Evolutionary conservation across 2,113 vertebrate genomes (phyloP), one percentile per base, ranked within the genome.

Genomic region (Neogale vison): DNA sequence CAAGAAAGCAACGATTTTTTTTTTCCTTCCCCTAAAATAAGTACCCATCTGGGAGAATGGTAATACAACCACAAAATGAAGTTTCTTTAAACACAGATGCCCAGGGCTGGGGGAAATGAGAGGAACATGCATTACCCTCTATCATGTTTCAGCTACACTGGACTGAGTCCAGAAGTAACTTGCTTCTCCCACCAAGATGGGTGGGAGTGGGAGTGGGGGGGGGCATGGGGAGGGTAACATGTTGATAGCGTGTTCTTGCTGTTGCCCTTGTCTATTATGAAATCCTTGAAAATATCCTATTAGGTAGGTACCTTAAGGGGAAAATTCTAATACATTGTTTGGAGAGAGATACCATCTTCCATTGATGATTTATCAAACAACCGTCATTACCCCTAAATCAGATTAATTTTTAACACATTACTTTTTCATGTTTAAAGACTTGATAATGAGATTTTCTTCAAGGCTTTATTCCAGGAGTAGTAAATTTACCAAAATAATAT

Each of bases 361-460:
- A 63, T 0, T 63, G 61, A 36, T 2, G 76, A 36, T 76, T 94
- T 65, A 59, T 79, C 52, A 63, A 89, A 39, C 21, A 47, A 86
- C 61, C 34, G 29, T n/a, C 10, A 7, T 39, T 71, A 88, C 6
- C 6, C 36, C 36, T 55, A 52, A 81, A 50, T 91, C 77, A 92
- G 63, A 81, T 74, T 42, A n/a, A 92, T 72, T 84, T 91, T 93
- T 57, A 93, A 47, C 18, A 77, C 21, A 3, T 29, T 4, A 45
- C 80, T 88, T 94, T 97, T 61, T 17, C 59, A 81, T 29, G 13
- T 88, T 90, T 94, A 69, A 77, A 94, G 87, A 55, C 63, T 83
- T n/a, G 20, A 36, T 89, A 81, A 63, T 97, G 42, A 81, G 55
- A 83, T 88, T 97, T 94, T 94, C 71, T 72, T 67, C n/a, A 77